Conservation (phyloP, 2,113 vertebrate species). For the Silurus meridionalis region DNA sequence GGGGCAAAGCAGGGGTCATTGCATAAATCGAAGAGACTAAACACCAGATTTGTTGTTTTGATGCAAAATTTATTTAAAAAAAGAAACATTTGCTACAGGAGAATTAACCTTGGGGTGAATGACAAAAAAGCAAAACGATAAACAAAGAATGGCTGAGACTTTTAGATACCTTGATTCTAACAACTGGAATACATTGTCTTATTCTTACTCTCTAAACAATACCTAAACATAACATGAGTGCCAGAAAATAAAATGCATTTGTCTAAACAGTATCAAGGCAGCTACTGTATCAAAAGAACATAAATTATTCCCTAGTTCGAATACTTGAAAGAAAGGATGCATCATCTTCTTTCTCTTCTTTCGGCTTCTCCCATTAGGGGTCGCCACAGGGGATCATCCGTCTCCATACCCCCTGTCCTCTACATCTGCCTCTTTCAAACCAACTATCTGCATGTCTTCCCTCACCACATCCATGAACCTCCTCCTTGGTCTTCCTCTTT, state of each 20-base stretch:
- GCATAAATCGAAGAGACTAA: too few relatives aligned
- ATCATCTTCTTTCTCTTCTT: too few relatives aligned
- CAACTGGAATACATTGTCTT: background rate
- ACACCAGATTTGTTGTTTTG: background rate
- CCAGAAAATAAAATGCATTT: background rate
- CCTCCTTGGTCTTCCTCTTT: too few relatives aligned
- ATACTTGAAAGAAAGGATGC: too few relatives aligned
- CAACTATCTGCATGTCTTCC: too few relatives aligned
- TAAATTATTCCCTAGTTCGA: background rate
- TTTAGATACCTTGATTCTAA: background rate
- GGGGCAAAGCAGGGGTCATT: background rate
- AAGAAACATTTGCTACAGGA: background rate
- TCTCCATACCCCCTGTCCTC: too few relatives aligned
- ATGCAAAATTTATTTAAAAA: background rate
- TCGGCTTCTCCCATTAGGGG: too few relatives aligned
- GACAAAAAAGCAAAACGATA: background rate
- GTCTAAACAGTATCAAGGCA: background rate
- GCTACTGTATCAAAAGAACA: background rate
- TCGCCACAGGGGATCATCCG: too few relatives aligned
- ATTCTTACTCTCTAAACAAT: background rate
- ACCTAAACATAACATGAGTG: background rate
- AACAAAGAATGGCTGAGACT: background rate
- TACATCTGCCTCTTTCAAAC: too few relatives aligned
- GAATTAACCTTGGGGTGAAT: background rate
- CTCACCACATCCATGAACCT: too few relatives aligned